Conservation (phyloP, 2,888 invertebrate species). For the Odontocerum albicorne region DNA sequence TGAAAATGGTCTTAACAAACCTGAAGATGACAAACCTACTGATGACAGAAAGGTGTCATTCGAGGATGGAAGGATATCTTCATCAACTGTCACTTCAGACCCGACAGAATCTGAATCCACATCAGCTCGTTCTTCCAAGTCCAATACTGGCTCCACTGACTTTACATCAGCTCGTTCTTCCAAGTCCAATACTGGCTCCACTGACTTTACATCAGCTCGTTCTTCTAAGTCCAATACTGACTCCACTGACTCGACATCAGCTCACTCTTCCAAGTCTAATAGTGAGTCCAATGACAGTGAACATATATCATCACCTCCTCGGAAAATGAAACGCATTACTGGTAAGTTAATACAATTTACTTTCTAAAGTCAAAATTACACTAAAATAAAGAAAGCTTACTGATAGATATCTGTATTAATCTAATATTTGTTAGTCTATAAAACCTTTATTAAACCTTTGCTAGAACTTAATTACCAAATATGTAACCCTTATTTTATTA, state of each 20-base stretch:
- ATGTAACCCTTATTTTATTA: no score
- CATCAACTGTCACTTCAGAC: conserved; percentile 3
- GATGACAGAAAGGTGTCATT: neutral
- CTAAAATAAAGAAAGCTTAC: no score
- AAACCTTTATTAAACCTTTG: no score
- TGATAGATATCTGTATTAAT: no score
- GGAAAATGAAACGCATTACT: conserved; percentile 25
- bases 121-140: conserved; percentile 3
- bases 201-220: neutral
- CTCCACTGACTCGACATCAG: neutral
- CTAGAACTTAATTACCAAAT: no score
- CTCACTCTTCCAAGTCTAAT: neutral
- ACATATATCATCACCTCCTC: conserved; percentile 14
- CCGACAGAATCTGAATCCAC: neutral
- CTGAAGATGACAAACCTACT: conserved; percentile 6
- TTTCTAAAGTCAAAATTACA: no score
- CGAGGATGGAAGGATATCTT: neutral
- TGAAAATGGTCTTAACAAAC: no score
- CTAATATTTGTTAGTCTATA: no score
- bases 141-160: conserved; percentile 1
- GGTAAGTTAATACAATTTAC: no score
- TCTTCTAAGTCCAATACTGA: conserved; percentile 6
- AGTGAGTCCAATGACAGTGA: neutral
- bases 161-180: neutral
- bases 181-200: conserved; percentile 3